These are phyloP conservation scores for Chlorospingus flavigularis DNA, from an alignment of 2,797 vertebrate genomes.

Conservation along the genomic window DNA sequence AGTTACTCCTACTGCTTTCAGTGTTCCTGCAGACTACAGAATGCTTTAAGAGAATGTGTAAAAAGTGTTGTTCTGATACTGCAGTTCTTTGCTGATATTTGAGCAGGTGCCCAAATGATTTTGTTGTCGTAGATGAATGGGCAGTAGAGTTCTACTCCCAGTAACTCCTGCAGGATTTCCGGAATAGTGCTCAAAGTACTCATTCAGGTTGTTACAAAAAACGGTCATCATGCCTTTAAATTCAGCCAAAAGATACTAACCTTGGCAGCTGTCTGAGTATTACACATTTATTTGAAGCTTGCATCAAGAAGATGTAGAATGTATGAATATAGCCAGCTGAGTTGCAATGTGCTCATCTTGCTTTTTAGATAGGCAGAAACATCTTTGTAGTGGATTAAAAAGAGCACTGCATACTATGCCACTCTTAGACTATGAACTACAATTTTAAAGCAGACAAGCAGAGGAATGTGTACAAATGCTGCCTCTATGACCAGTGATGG, in stretches of 20 bases:
- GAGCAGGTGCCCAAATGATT: conserved; percentile 41
- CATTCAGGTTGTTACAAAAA: conserved; percentile 55
- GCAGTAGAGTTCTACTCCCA: background rate
- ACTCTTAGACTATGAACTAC: conserved; percentile 59
- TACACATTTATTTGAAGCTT: conserved; percentile 36
- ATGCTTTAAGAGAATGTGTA: conserved; percentile 21
- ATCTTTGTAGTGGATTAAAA: conserved; percentile 68
- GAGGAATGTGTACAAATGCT: conserved; percentile 68
- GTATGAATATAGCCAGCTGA: conserved; percentile 56
- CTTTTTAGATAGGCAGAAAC: conserved; percentile 62
- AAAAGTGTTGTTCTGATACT: conserved; percentile 35
- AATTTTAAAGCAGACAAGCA: conserved; percentile 64
- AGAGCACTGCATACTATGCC: conserved; percentile 46
- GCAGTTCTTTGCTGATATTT: conserved; percentile 15
- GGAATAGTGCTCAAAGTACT: conserved; percentile 47
- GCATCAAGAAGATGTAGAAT: conserved; percentile 43
- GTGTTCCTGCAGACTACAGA: background rate
- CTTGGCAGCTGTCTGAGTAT: conserved; percentile 51
- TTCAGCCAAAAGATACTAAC: conserved; percentile 40
- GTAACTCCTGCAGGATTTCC: conserved; percentile 22
- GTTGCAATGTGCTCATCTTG: conserved; percentile 50
- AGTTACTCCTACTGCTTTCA: conserved; percentile 3
- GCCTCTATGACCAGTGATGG: conserved; percentile 65
- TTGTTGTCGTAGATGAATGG: background rate
- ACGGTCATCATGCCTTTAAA: conserved; percentile 25